Evolutionary conservation across 2,113 vertebrate species (phyloP).

Genomic region (Amphiprion percula): DNA sequence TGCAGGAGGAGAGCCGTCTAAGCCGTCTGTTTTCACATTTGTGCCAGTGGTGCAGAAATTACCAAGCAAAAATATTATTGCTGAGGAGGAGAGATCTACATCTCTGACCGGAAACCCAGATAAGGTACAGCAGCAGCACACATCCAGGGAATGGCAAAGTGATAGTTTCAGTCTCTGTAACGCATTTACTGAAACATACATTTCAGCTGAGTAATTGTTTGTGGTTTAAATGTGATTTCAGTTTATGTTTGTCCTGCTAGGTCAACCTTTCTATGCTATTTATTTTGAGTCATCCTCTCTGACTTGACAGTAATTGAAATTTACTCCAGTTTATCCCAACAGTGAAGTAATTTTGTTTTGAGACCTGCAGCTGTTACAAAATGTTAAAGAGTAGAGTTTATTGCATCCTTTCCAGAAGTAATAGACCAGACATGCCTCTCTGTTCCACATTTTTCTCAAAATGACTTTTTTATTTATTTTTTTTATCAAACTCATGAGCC

Average conservation of each 20-base stretch:
- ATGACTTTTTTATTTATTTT: background rate
- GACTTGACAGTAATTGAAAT: too few relatives aligned
- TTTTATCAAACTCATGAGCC: background rate
- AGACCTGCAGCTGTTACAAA: background rate
- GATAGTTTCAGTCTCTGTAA: background rate
- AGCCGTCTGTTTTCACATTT: conserved; percentile 88
- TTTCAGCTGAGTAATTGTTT: too few relatives aligned
- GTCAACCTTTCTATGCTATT: too few relatives aligned
- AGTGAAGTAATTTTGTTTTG: too few relatives aligned
- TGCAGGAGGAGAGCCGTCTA: conserved; percentile 65
- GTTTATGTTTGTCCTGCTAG: too few relatives aligned
- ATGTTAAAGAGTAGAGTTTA: background rate
- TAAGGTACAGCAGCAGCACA: conserved; percentile 62
- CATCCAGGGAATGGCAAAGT: background rate
- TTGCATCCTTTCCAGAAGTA: too few relatives aligned
- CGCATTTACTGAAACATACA: too few relatives aligned
- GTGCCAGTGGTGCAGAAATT: conserved; percentile 87
- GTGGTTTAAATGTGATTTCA: too few relatives aligned
- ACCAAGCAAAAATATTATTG: conserved; percentile 83
- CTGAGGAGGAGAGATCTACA: conserved; percentile 23
- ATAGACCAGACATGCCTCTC: background rate
- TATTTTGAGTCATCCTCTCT: too few relatives aligned
- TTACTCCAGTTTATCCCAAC: too few relatives aligned
- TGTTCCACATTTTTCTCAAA: background rate
- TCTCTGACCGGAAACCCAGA: conserved; percentile 33